Percentiles rank a stretch among this genome's conserved stretches.
These are phyloP conservation scores for Onychostoma macrolepis DNA, from an alignment of 2,113 vertebrate genomes.

Conservation along the genomic window DNA sequence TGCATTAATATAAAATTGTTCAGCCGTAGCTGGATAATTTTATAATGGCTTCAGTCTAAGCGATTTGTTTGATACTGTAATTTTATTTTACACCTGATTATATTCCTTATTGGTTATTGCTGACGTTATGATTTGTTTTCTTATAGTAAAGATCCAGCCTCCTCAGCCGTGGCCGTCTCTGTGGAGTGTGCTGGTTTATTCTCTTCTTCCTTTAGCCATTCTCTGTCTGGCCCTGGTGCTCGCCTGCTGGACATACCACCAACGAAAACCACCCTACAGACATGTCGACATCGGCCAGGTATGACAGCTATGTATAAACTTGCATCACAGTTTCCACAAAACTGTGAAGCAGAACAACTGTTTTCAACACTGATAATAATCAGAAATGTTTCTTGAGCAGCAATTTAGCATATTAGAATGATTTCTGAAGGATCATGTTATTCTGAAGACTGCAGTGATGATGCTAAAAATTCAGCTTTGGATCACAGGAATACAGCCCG, in stretches of 20 bases:
- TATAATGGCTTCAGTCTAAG: neutral
- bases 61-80: neutral
- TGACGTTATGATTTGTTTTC: neutral
- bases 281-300: slow-evolving; percentile 95
- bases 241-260: slow-evolving; percentile 96
- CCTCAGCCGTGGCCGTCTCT: slow-evolving; percentile 83
- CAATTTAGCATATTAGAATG: neutral
- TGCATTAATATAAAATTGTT: neutral
- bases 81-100: neutral
- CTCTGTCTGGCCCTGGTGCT: slow-evolving; percentile 88
- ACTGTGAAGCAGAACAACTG: neutral
- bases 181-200: slow-evolving; percentile 92
- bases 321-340: neutral
- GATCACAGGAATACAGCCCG: neutral
- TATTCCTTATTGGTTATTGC: neutral
- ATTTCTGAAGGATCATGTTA: neutral
- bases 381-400: neutral
- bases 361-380: neutral
- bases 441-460: neutral
- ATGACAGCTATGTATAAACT: slow-evolving; percentile 9
- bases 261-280: slow-evolving; percentile 92
- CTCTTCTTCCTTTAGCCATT: slow-evolving; percentile 89
- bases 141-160: slow-evolving; percentile 76
- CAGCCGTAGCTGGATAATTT: neutral
- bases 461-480: neutral